These are phyloP conservation scores for Pocillopora verrucosa DNA, from an alignment of 64 coral and sea anemone genomes.

Conservation along the genomic window DNA sequence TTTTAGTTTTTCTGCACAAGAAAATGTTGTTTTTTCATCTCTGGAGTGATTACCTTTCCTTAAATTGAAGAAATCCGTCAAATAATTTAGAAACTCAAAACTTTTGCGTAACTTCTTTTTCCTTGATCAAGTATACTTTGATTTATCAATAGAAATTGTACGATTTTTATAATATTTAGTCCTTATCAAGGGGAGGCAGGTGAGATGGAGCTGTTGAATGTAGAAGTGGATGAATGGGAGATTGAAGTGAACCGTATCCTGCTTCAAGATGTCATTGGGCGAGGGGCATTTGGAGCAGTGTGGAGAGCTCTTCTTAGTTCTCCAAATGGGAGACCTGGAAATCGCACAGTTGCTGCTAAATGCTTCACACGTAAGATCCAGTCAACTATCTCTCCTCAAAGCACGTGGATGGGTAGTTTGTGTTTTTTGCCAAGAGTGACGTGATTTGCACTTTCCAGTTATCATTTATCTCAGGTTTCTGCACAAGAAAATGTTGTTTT, in stretches of 20 bases:
- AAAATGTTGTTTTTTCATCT: too few relatives aligned
- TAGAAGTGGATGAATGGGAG: constrained; percentile 13
- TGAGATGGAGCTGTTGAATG: neutral
- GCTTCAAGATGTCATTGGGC: neutral
- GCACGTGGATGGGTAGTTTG: neutral
- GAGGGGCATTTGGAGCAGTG: neutral
- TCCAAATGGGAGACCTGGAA: too few relatives aligned
- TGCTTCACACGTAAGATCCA: neutral
- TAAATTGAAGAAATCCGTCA: too few relatives aligned
- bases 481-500: too few relatives aligned
- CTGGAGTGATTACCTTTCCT: too few relatives aligned
- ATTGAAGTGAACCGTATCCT: neutral
- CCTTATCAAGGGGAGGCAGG: neutral
- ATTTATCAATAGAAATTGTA: too few relatives aligned
- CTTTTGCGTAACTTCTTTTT: too few relatives aligned
- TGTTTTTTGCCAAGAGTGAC: neutral
- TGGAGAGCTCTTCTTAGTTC: too few relatives aligned
- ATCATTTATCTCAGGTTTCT: neutral
- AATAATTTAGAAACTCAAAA: too few relatives aligned
- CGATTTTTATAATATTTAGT: neutral
- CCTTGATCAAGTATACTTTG: too few relatives aligned
- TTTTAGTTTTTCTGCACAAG: too few relatives aligned
- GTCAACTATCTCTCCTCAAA: too few relatives aligned
- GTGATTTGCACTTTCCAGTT: neutral
- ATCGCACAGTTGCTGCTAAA: neutral